Base-by-base conservation (phyloP, 2,113 vertebrate genomes). In the Romanogobio albipinnatus region DNA sequence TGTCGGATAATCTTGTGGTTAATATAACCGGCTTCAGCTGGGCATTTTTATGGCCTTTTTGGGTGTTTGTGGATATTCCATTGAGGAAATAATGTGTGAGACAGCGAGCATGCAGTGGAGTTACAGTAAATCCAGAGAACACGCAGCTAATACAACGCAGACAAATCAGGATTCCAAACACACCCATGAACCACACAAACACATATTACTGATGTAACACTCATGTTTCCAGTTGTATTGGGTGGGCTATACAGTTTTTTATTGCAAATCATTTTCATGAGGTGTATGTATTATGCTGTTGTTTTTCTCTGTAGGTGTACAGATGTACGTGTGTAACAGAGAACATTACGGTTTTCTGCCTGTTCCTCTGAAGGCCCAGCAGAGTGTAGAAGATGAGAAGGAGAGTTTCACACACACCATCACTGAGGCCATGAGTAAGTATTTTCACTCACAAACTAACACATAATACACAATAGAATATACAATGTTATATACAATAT, bases 351-450 rank as follows among this genome's bases (percentile, higher is more conserved):
- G 98, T 3, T 97, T 96, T 92, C 95, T 99, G 64, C 96, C 97
- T 1, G 95, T 99, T 85, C 98, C 98, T 11, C 93, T 98, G 85
- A 99, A 97, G 90, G 90, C 97, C 0, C 96, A 99, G 58, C 97
- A 98, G 88, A 96, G 85, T 0, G 92, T 98, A 51, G 94, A 97
- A 5, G 98, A 99, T 15, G 98, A 99, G 56, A 87, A 92, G 0
- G 97, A 99, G 90, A 97, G 94, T 89, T 97, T 98, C 85, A 93
- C 96, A 89, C 98, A 99, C 24, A 94, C 96, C 0, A 94, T 96
- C 26, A 97, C 96, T 0, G 98, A 99, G 92, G 97, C 97, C 6
- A 95, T 99, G 95, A 97, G 98, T 99, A 89, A 97, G 98, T 96
- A 36, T 70, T 5, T 24, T 64, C 61, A 83, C n/a, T 33, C 26